Conservation (phyloP, 2,888 invertebrate species). For the Temnothorax rugatulus region DNA sequence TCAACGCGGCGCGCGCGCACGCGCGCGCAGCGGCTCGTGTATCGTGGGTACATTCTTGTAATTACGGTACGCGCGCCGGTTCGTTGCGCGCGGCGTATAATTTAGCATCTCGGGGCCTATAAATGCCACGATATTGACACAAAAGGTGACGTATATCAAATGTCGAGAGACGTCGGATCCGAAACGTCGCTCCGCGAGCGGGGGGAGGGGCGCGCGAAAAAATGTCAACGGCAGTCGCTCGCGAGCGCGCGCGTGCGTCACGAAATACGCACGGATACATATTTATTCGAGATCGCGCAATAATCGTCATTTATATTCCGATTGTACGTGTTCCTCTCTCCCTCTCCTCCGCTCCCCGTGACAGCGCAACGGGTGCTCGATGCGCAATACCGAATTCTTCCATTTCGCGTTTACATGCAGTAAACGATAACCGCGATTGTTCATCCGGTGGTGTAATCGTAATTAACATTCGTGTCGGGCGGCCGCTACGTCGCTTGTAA, state of each 20-base stretch:
- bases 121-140: conserved; percentile 17
- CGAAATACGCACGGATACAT: conserved; percentile 60
- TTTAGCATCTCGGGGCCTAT: conserved; percentile 22
- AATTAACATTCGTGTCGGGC: conserved; percentile 10
- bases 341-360: background rate
- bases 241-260: conserved; percentile 32
- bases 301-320: conserved; percentile 76
- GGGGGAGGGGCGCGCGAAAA: too few relatives aligned
- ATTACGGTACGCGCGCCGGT: conserved; percentile 20
- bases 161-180: background rate
- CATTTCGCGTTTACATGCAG: conserved; percentile 22
- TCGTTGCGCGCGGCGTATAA: conserved; percentile 39
- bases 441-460: conserved; percentile 1
- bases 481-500: conserved; percentile 13
- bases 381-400: conserved; percentile 24
- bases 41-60: conserved; percentile 18
- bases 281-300: conserved; percentile 69
- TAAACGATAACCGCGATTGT: conserved; percentile 43
- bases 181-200: conserved; percentile 6
- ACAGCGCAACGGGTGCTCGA: conserved; percentile 4
- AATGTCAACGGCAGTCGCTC: background rate
- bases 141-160: conserved; percentile 29
- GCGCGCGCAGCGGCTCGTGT: background rate
- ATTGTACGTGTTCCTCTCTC: background rate
- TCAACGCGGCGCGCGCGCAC: background rate